Percentiles rank a stretch among this genome's conserved stretches.
Conservation (phyloP, 2,888 invertebrate genomes). For the Meteorus cinctellus region DNA sequence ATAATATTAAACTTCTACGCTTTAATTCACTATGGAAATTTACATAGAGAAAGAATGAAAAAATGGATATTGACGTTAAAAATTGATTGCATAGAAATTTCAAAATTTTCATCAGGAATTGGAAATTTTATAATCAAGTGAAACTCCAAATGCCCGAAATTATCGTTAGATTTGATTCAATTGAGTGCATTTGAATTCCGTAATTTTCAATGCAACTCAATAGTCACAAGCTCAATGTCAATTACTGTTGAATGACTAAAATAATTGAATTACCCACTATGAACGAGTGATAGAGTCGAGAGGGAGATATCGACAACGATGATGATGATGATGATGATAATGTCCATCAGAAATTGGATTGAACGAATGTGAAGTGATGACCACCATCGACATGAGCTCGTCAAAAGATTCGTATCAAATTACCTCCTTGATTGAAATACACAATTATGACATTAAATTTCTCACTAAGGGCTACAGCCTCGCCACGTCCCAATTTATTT, state of each 20-base stretch:
- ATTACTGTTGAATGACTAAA: slow-evolving; percentile 10
- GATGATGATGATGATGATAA: slow-evolving; percentile 10
- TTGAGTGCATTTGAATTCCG: neutral
- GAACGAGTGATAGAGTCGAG: neutral
- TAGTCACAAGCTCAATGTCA: neutral
- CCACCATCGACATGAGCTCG: slow-evolving; percentile 28
- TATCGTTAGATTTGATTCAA: neutral
- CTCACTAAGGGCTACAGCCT: neutral
- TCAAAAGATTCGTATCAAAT: slow-evolving; percentile 22
- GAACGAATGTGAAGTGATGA: slow-evolving; percentile 24
- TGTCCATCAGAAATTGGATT: slow-evolving; percentile 7
- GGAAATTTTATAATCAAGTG: neutral
- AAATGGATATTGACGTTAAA: neutral
- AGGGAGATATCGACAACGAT: slow-evolving; percentile 7
- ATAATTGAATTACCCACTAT: slow-evolving; percentile 9
- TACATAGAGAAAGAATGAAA: neutral
- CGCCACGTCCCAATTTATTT: neutral
- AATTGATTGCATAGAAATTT: neutral
- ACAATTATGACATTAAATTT: slow-evolving; percentile 25
- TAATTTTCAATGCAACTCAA: neutral
- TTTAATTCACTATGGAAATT: too few relatives aligned
- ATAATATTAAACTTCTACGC: too few relatives aligned
- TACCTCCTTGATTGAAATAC: slow-evolving; percentile 17
- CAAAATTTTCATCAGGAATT: neutral
- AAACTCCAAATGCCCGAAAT: neutral